These are phyloP conservation scores for Lysandra coridon DNA, from an alignment of 2,888 invertebrate species.

Conservation along the genomic window DNA sequence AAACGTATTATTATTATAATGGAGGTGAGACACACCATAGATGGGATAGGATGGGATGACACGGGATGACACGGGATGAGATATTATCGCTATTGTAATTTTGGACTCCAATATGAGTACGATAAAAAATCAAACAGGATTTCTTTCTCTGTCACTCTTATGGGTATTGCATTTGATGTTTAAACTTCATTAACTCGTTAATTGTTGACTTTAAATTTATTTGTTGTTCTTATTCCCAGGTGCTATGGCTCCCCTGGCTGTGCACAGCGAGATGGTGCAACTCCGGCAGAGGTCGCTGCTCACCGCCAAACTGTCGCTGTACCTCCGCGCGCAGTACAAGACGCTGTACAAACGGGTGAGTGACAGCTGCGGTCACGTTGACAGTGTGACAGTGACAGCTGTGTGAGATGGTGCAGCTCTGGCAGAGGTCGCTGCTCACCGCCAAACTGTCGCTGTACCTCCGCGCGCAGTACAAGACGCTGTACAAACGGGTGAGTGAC, in stretches of 20 bases:
- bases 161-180: too few relatives aligned
- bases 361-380: constrained; percentile 11
- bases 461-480: constrained; percentile 59
- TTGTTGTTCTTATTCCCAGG: neutral
- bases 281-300: constrained; percentile 56
- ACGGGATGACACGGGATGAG: too few relatives aligned
- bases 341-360: constrained; percentile 59
- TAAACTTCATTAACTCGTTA: too few relatives aligned
- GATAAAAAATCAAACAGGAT: too few relatives aligned
- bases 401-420: constrained; percentile 53
- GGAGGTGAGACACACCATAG: too few relatives aligned
- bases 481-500: constrained; percentile 56
- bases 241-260: constrained; percentile 50
- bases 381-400: constrained; percentile 41
- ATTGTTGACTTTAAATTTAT: too few relatives aligned
- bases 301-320: constrained; percentile 60
- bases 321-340: constrained; percentile 60
- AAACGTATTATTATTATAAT: too few relatives aligned
- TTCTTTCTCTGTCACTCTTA: too few relatives aligned
- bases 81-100: too few relatives aligned
- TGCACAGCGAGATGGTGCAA: constrained; percentile 57
- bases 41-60: too few relatives aligned
- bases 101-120: too few relatives aligned
- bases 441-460: constrained; percentile 59
- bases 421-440: constrained; percentile 56